Base-by-base conservation (phyloP, 2,797 vertebrate genomes). In the Chaetodon trifasciatus region DNA sequence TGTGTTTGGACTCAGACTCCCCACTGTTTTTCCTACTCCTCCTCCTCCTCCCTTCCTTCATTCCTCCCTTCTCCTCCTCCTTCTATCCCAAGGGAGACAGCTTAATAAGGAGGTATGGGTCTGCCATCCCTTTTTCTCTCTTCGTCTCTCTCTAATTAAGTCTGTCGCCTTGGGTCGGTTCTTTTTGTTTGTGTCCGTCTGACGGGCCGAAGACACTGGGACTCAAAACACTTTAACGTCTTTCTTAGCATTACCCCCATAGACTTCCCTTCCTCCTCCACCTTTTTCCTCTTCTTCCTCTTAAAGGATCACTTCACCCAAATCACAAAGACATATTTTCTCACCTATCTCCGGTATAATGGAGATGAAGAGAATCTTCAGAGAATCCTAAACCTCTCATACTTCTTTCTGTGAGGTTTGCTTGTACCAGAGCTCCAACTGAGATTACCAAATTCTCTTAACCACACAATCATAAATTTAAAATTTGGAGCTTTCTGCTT, bases 61-160 rank as follows among this genome's bases (percentile, higher is more conserved):
- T 77, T 85, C 87, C 79, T 82, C 73, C 77, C 84, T 72, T 70
- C 63, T 88, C 78, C 80, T 90, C 88, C 85, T 87, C 74, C 85
- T 86, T 72, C 87, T 60, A 74, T 94, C 92, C 91, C 85, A 77
- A 73, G 86, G 88, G 91, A 96, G 93, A 95, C 81, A 93, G 86
- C 86, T 94, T 96, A 96, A 94, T 95, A 91, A 92, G 92, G 89
- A 95, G 89, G 86, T 95, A 90, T 74, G 47, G 81, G 85, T 88
- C 85, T 60, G 86, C 92, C 87, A 70, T 91, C 81, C 79, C 87
- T 91, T 88, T 83, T 91, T 89, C 71, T 84, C 77, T 86, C 77
- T 83, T 47, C 5, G 78, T 74, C 85, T 84, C 93, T 95, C 94
- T 95, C 91, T 96, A 95, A 94, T 96, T 96, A 95, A 94, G 94